These are phyloP conservation scores for Lerista edwardsae DNA, from an alignment of 2,797 vertebrate species.

Conservation along the genomic window DNA sequence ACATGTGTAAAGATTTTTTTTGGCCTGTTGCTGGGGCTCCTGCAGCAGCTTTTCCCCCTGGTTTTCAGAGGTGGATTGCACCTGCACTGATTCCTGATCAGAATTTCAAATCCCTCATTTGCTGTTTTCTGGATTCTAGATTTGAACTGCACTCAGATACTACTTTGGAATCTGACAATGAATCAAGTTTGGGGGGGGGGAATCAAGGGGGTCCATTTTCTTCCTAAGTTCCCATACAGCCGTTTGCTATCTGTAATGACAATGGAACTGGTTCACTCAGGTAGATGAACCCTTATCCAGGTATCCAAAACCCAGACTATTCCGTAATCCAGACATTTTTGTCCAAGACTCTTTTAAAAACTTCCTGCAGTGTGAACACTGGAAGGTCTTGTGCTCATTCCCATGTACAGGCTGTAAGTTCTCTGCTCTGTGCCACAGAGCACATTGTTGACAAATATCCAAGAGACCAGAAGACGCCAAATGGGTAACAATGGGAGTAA, in stretches of 20 bases:
- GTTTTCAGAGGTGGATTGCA: constrained; percentile 11
- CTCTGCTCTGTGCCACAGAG: no score
- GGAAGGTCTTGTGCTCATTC: no score
- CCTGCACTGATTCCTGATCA: constrained; percentile 4
- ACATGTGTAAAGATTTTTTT: not conserved
- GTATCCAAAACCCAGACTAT: no score
- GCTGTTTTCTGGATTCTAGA: constrained; percentile 12
- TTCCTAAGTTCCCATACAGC: not conserved
- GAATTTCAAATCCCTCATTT: constrained; percentile 9
- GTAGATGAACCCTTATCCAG: no score
- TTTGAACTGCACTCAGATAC: not conserved
- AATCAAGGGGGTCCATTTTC: constrained; percentile 13
- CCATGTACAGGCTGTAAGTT: no score
- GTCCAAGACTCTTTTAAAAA: no score
- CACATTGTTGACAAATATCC: no score
- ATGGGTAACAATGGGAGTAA: no score
- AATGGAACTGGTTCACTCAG: constrained; percentile 21
- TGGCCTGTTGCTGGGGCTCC: not conserved
- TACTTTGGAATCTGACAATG: not conserved
- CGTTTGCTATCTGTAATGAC: constrained; percentile 39
- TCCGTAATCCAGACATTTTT: no score
- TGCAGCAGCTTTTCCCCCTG: not conserved
- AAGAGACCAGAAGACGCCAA: no score
- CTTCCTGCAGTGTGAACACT: no score
- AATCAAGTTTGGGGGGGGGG: constrained; percentile 30